Conservation (phyloP, 30 jellyfish, hydroid and myxozoan species). For the Nemopilema nomurai region DNA sequence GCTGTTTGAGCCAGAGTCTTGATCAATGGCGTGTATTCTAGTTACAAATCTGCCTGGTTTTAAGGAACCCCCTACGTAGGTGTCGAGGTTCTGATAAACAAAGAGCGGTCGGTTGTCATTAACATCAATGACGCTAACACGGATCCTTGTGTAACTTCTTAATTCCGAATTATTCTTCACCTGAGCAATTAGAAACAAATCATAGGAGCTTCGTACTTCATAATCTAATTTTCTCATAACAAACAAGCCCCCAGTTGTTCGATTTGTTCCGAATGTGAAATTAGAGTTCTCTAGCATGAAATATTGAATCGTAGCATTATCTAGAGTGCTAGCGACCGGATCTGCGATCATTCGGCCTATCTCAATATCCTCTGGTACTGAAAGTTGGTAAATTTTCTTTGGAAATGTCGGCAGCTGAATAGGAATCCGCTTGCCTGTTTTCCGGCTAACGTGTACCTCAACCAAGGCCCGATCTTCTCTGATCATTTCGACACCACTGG, state of each 20-base stretch:
- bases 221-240: constrained; percentile 27
- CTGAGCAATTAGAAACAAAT: constrained; percentile 38
- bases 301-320: constrained; percentile 11
- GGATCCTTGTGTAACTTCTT: constrained; percentile 57
- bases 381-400: constrained; percentile 5
- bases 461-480: constrained; percentile 17
- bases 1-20: constrained; percentile 79
- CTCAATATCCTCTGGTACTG: constrained; percentile 28
- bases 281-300: constrained; percentile 14
- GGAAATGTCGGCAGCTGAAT: constrained; percentile 56
- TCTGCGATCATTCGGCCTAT: neutral
- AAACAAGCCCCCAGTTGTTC: constrained; percentile 35
- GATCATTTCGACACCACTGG: neutral
- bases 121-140: constrained; percentile 60
- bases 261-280: constrained; percentile 29
- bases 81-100: constrained; percentile 2
- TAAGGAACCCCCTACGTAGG: constrained; percentile 55
- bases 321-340: neutral
- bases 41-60: constrained; percentile 68
- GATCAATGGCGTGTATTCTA: constrained; percentile 58
- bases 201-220: constrained; percentile 24
- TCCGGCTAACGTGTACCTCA: neutral
- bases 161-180: constrained; percentile 1
- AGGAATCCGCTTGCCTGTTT: neutral
- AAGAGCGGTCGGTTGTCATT: constrained; percentile 85